Percentiles rank a stretch among this genome's conserved stretches.
Evolutionary conservation across 2,113 vertebrate genomes (phyloP).

Genomic region (Oreochromis aureus): DNA sequence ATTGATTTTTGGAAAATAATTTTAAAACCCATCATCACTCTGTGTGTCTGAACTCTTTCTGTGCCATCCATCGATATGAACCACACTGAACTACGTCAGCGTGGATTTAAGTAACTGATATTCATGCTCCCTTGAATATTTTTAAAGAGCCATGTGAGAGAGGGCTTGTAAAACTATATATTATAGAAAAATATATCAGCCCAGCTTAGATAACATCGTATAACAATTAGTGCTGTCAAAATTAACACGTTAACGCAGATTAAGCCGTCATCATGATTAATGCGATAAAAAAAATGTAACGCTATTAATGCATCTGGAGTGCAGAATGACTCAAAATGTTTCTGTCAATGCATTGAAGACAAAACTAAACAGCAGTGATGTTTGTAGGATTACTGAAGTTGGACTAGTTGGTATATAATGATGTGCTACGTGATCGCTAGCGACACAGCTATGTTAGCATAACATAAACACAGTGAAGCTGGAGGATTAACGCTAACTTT

Average conservation of each 20-base stretch:
- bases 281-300: fast-evolving
- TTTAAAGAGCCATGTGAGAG: neutral
- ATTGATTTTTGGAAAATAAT: neutral
- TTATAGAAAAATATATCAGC: neutral
- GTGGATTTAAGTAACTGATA: neutral
- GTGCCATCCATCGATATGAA: neutral
- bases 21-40: neutral
- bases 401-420: too few relatives aligned
- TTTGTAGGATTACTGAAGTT: too few relatives aligned
- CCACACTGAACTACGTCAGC: neutral
- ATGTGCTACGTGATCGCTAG: too few relatives aligned
- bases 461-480: too few relatives aligned
- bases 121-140: neutral
- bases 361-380: too few relatives aligned
- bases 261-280: neutral
- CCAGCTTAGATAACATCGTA: neutral
- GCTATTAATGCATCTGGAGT: neutral
- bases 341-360: neutral
- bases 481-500: too few relatives aligned
- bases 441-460: too few relatives aligned
- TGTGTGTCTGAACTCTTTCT: neutral
- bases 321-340: neutral
- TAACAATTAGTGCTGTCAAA: neutral
- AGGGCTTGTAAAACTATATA: neutral
- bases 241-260: neutral